phyloP scores from a whole-genome alignment of 2,888 invertebrate species.

The Periphyllus acericola region DNA sequence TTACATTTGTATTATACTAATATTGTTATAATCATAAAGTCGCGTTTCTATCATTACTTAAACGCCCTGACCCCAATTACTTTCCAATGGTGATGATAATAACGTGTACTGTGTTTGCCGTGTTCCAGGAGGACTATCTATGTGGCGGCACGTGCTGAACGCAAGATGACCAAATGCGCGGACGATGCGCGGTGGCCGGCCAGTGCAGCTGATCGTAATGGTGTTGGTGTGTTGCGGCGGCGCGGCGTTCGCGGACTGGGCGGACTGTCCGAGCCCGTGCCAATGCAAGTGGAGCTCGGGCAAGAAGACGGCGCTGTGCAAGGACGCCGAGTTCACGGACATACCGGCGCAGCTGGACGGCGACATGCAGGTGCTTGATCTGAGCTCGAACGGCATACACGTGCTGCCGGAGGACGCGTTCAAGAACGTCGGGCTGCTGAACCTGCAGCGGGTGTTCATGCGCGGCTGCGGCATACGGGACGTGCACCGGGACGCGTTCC shows the following conservation, averaged over 20 bases:
- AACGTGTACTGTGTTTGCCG: background rate
- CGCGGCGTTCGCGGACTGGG: conserved; percentile 77
- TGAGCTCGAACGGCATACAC: conserved; percentile 83
- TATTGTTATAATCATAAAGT: no score
- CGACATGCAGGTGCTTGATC: conserved; percentile 86
- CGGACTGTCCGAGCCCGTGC: conserved; percentile 86
- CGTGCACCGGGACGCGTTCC: conserved; percentile 85
- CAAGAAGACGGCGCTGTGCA: conserved; percentile 88
- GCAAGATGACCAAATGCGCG: conserved; percentile 59
- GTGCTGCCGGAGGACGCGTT: conserved; percentile 82
- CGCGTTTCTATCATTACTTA: no score
- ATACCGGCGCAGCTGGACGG: conserved; percentile 78
- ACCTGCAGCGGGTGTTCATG: conserved; percentile 85
- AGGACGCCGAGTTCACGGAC: conserved; percentile 80
- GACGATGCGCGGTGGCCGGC: conserved; percentile 56
- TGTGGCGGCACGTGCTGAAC: conserved; percentile 46
- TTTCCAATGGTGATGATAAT: no score
- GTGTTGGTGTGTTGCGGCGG: conserved; percentile 47
- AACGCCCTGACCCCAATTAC: no score
- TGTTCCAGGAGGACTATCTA: conserved; percentile 30
- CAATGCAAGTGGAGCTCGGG: conserved; percentile 93
- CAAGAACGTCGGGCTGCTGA: conserved; percentile 80
- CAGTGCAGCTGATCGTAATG: conserved; percentile 61
- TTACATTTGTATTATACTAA: no score
- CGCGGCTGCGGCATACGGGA: conserved; percentile 79